Conservation (phyloP, 92 coral and sea anemone species). For the Palythoa heliodiscus region DNA sequence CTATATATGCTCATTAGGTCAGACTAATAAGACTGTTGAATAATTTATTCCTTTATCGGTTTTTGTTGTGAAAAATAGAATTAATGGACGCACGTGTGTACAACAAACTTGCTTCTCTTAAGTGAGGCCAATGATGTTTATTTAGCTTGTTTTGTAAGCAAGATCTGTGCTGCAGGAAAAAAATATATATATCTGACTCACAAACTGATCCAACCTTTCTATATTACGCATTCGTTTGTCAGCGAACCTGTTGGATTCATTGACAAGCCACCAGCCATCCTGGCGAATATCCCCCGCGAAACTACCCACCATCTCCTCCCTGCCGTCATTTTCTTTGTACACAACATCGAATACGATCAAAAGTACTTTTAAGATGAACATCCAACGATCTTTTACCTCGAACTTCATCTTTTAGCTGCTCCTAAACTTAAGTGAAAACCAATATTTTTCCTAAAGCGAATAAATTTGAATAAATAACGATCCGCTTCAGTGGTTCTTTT, state of each 20-base stretch:
- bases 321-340: no score
- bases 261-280: constrained; percentile 32
- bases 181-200: no score
- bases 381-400: neutral
- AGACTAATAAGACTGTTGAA: constrained; percentile 47
- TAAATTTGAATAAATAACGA: neutral
- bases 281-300: constrained; percentile 18
- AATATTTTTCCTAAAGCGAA: neutral
- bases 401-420: neutral
- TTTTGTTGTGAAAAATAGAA: neutral
- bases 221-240: constrained; percentile 10
- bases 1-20: constrained; percentile 50
- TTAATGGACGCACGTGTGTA: constrained; percentile 12
- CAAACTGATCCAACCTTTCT: neutral
- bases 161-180: neutral
- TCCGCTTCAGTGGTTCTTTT: constrained; percentile 19
- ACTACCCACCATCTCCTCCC: neutral
- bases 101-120: constrained; percentile 7
- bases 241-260: constrained; percentile 9
- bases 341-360: neutral
- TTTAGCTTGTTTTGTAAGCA: neutral
- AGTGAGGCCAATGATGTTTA: neutral
- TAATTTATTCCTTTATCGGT: constrained; percentile 43
- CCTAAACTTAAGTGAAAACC: neutral
- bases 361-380: neutral